Percentiles rank a stretch among this genome's conserved stretches.
Conservation (phyloP, 1,140 invertebrate species). For the Aphis craccivora region DNA sequence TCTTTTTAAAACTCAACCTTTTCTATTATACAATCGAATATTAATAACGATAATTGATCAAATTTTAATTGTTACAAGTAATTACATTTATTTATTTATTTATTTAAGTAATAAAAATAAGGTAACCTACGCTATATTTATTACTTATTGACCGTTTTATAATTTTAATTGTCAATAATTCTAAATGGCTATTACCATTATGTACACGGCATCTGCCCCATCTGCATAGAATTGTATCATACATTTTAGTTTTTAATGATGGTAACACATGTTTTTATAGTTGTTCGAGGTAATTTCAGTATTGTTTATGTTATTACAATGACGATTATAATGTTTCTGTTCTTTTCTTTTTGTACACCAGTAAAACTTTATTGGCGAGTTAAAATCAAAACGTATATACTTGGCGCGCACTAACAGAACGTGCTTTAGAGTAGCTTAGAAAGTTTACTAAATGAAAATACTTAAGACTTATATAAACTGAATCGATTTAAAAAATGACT, state of each 20-base stretch:
- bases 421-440: neutral
- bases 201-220: neutral
- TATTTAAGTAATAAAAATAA: neutral
- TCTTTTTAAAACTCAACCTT: no score
- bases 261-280: neutral
- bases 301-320: constrained; percentile 3
- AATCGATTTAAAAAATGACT: constrained; percentile 6
- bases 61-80: no score
- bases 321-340: constrained; percentile 11
- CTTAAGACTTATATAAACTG: neutral
- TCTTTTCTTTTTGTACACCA: neutral
- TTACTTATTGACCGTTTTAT: neutral
- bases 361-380: constrained; percentile 34
- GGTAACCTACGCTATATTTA: neutral
- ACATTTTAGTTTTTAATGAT: constrained; percentile 24
- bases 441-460: neutral
- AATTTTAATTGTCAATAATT: constrained; percentile 26
- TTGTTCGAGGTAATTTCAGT: neutral
- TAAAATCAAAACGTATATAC: neutral
- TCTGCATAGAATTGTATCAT: constrained; percentile 13
- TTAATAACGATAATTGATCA: no score
- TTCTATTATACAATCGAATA: no score
- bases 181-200: neutral
- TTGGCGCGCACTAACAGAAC: neutral
- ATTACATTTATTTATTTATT: neutral